Percentiles rank a stretch among this genome's conserved stretches.
Evolutionary conservation across 2,113 vertebrate species (phyloP).

Genomic region (Todiramphus saurophagus): DNA sequence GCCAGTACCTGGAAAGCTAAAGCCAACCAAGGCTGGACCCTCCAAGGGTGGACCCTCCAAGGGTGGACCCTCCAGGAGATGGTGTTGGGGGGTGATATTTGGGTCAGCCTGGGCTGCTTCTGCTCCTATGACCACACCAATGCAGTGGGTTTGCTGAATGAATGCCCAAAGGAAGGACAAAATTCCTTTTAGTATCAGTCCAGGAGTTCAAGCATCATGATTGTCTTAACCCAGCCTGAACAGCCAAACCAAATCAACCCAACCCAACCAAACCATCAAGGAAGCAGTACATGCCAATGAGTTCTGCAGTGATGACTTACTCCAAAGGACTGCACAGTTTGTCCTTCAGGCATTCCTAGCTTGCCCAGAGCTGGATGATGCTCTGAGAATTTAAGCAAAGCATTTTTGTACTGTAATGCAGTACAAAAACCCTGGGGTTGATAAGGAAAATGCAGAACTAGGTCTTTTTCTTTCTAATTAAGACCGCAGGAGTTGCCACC

Average conservation of each 20-base stretch:
- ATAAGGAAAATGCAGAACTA: conserved; percentile 2
- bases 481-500: neutral
- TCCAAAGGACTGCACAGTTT: neutral
- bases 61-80: neutral
- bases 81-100: no score
- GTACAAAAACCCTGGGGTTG: neutral
- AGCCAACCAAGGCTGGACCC: neutral
- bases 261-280: neutral
- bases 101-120: neutral
- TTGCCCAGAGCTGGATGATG: neutral
- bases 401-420: neutral
- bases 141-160: neutral
- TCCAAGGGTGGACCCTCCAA: no score
- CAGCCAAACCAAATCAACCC: neutral
- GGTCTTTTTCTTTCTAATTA: conserved; percentile 45
- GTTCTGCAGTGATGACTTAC: rapidly evolving
- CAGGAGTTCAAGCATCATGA: neutral
- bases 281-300: neutral
- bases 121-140: rapidly evolving
- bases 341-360: neutral
- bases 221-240: neutral
- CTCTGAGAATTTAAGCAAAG: neutral
- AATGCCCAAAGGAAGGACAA: neutral
- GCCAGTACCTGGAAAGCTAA: neutral
- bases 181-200: neutral